phyloP scores from a whole-genome alignment of 37 sponge, comb jelly and placozoan genomes.

The Spongia lamella region DNA sequence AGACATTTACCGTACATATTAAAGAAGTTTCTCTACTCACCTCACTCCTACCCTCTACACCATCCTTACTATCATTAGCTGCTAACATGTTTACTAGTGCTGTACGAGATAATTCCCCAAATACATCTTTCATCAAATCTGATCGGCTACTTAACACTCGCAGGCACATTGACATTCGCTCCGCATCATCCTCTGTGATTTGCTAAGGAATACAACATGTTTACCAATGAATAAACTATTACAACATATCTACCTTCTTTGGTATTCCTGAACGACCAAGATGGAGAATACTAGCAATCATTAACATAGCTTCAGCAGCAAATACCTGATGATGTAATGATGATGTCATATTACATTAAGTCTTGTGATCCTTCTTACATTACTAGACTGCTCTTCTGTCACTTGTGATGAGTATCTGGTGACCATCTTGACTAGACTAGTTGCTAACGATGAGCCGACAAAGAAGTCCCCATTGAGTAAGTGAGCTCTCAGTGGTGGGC shows the following conservation, averaged over 20 bases:
- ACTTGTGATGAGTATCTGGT: constrained; percentile 66
- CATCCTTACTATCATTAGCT: constrained; percentile 14
- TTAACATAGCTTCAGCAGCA: constrained; percentile 90
- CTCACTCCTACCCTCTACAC: neutral
- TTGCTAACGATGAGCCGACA: constrained; percentile 84
- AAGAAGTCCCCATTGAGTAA: constrained; percentile 97
- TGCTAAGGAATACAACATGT: constrained; percentile 36
- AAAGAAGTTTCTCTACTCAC: no score
- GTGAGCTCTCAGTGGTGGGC: constrained; percentile 85
- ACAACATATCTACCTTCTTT: constrained; percentile 67
- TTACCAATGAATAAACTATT: neutral
- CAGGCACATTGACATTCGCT: constrained; percentile 85
- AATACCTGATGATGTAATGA: constrained; percentile 57
- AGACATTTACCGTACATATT: no score
- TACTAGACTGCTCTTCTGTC: constrained; percentile 56
- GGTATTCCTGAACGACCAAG: constrained; percentile 88
- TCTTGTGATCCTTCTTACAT: constrained; percentile 54
- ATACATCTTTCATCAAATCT: constrained; percentile 64
- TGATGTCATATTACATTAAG: neutral
- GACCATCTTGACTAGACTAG: constrained; percentile 91
- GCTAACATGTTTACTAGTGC: constrained; percentile 68
- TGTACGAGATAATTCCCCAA: constrained; percentile 65
- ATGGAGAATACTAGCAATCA: constrained; percentile 91
- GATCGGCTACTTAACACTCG: constrained; percentile 74
- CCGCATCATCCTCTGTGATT: constrained; percentile 89